Evolutionary conservation across 2,113 vertebrate genomes (phyloP).

Genomic region (Canis aureus): DNA sequence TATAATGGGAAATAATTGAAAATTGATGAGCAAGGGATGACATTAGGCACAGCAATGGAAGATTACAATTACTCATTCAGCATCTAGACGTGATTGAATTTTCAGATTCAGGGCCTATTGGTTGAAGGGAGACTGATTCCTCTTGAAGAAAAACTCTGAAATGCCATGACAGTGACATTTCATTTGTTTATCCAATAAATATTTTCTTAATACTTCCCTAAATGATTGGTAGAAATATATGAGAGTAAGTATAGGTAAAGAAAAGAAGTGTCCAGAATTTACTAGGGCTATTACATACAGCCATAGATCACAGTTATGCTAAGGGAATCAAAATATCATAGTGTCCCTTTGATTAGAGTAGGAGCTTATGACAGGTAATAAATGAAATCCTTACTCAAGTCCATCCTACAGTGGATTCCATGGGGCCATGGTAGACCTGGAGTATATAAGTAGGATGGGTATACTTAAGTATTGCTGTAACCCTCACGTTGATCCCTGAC

Average conservation of each 20-base stretch:
- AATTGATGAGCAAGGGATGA: background rate
- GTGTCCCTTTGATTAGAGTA: background rate
- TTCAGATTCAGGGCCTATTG: background rate
- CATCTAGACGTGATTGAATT: background rate
- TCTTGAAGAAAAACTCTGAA: constrained; percentile 15
- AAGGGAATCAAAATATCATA: background rate
- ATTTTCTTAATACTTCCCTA: background rate
- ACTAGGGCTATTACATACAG: background rate
- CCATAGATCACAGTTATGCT: background rate
- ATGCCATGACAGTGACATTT: background rate
- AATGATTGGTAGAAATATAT: background rate
- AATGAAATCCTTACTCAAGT: background rate
- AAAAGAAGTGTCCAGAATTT: background rate
- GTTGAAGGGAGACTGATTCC: background rate
- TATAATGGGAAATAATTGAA: background rate
- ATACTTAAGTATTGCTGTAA: background rate
- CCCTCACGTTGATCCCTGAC: background rate
- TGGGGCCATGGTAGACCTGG: background rate
- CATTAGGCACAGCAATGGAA: background rate
- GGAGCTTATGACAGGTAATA: background rate
- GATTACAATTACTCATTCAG: background rate
- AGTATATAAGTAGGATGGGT: background rate
- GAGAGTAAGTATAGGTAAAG: background rate
- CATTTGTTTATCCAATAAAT: background rate
- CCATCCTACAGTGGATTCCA: background rate